Evolutionary conservation across 2,113 vertebrate genomes (phyloP).

Genomic region (Nyctibius bracteatus): DNA sequence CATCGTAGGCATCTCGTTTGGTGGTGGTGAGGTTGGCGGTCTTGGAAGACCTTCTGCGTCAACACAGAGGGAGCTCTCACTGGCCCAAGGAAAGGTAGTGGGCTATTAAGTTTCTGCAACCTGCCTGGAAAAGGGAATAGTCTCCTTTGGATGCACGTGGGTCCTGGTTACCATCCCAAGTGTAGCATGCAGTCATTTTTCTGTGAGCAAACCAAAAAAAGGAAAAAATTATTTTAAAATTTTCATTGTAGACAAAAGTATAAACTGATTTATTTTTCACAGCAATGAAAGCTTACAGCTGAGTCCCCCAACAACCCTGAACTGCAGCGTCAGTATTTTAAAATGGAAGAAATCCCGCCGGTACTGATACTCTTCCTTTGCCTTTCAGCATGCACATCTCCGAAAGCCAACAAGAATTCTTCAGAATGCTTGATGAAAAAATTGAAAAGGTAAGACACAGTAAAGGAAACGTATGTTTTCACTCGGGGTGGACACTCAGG

Average conservation of each 20-base stretch:
- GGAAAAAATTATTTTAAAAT: rapidly evolving
- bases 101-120: not conserved
- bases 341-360: not conserved
- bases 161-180: not conserved
- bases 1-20: not conserved
- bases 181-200: not conserved
- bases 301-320: not conserved
- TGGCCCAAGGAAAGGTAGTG: not conserved
- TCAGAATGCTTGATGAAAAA: conserved; percentile 99
- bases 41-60: not conserved
- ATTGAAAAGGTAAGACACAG: conserved; percentile 89
- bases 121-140: not conserved
- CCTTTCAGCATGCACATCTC: conserved; percentile 94
- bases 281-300: not conserved
- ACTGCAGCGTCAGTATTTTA: not conserved
- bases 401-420: conserved; percentile 99
- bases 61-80: not conserved
- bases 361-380: not conserved
- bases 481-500: rapidly evolving
- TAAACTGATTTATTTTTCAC: not conserved
- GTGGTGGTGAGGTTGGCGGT: not conserved
- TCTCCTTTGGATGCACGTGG: not conserved
- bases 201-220: not conserved
- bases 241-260: not conserved
- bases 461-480: rapidly evolving